Evolutionary conservation across 2,113 vertebrate genomes (phyloP).

Genomic region (Lagopus muta): DNA sequence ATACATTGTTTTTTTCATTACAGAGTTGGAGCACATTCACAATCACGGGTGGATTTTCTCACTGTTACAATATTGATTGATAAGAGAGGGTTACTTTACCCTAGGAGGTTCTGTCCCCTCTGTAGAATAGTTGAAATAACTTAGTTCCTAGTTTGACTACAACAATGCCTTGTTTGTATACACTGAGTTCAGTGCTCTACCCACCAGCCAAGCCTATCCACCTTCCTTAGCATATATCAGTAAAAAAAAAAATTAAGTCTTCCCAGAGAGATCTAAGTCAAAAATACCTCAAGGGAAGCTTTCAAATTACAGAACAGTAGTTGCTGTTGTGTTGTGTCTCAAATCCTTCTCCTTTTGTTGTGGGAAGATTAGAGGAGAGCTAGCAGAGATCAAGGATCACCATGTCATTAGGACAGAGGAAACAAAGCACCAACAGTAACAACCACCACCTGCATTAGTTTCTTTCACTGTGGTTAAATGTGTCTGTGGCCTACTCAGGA

Average conservation of each 20-base stretch:
- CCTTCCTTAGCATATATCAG: background rate
- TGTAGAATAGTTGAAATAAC: background rate
- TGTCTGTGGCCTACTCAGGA: background rate
- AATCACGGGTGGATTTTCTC: background rate
- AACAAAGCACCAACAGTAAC: background rate
- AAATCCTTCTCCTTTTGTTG: background rate
- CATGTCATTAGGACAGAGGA: background rate
- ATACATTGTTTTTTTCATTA: background rate
- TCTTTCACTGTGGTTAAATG: background rate
- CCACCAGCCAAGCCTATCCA: background rate
- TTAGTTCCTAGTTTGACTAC: no score
- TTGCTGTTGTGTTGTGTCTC: background rate
- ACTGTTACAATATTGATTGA: background rate
- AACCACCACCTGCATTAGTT: background rate
- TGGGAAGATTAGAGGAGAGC: background rate
- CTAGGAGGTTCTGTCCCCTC: background rate
- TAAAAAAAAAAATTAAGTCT: background rate
- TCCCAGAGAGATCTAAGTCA: background rate
- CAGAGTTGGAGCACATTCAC: background rate
- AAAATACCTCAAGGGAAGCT: background rate
- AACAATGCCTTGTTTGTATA: background rate
- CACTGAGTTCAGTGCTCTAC: background rate
- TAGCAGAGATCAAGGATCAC: background rate
- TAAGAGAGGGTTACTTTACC: background rate
- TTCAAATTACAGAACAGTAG: background rate